Evolutionary conservation across 1,140 invertebrate genomes (phyloP).

Genomic region (Myzus persicae): DNA sequence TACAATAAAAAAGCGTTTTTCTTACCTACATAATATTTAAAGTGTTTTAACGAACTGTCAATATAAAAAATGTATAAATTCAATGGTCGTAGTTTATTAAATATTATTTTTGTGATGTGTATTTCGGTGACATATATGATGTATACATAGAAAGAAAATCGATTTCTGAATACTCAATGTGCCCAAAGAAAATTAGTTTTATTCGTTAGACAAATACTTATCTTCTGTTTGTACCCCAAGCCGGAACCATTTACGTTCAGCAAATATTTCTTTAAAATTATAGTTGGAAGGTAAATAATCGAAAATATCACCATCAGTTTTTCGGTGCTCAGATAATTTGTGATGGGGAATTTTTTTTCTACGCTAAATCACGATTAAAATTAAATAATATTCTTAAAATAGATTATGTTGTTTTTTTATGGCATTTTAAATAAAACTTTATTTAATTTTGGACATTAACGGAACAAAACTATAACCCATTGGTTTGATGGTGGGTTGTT

Average conservation of each 20-base stretch:
- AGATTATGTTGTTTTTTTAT: neutral
- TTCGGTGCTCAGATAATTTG: neutral
- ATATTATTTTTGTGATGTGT: neutral
- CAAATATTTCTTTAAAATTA: neutral
- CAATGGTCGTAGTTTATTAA: neutral
- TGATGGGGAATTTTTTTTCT: neutral
- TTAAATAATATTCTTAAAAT: neutral
- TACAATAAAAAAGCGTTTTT: neutral
- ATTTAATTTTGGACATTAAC: neutral
- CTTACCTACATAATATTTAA: neutral
- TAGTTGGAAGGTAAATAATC: neutral
- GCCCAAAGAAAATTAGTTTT: neutral
- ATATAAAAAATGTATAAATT: neutral
- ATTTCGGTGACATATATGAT: neutral
- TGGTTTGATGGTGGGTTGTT: neutral
- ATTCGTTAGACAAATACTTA: neutral
- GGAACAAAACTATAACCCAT: neutral
- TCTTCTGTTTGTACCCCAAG: neutral
- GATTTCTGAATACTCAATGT: neutral
- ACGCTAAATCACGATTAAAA: neutral
- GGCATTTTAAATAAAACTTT: neutral
- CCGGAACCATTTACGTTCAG: neutral
- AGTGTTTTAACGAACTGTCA: neutral
- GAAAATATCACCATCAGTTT: neutral
- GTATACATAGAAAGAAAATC: neutral